Conservation (phyloP, 2,888 invertebrate genomes). For the Pseudolycoriella hygida region DNA sequence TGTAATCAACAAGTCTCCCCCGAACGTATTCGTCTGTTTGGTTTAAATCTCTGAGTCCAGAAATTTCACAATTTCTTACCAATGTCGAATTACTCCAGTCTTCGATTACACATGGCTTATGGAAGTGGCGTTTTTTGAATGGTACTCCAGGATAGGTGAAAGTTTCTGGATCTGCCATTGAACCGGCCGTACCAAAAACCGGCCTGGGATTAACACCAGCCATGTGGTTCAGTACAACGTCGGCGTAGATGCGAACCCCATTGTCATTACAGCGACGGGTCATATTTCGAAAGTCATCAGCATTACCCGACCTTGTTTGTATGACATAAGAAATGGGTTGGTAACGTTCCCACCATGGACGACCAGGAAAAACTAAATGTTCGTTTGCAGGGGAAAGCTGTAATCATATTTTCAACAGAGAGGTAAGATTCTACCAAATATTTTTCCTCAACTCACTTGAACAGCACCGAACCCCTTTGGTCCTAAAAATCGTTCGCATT, state of each 20-base stretch:
- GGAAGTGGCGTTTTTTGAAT: conserved; percentile 37
- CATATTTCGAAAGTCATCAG: conserved; percentile 53
- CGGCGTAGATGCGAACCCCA: conserved; percentile 59
- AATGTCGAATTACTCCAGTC: conserved; percentile 33
- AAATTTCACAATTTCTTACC: conserved; percentile 26
- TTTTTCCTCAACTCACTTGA: conserved; percentile 32
- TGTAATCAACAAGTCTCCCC: conserved; percentile 28
- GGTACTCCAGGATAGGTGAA: conserved; percentile 37
- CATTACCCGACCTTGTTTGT: conserved; percentile 53
- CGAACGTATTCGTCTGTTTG: conserved; percentile 32
- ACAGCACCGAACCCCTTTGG: conserved; percentile 56
- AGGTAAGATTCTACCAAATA: too few relatives aligned
- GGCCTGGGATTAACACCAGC: conserved; percentile 30
- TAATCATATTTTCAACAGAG: conserved; percentile 4
- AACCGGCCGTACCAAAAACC: conserved; percentile 15
- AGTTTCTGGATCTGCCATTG: conserved; percentile 30
- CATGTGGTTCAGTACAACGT: conserved; percentile 64
- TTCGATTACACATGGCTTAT: conserved; percentile 29
- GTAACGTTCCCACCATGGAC: conserved; percentile 77
- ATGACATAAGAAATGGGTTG: conserved; percentile 63
- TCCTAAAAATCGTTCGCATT: conserved; percentile 61
- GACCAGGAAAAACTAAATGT: conserved; percentile 33
- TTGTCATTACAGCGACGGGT: conserved; percentile 52
- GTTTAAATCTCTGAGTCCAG: conserved; percentile 33
- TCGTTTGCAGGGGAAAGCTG: conserved; percentile 41